These are phyloP conservation scores for Ispidina picta DNA, from an alignment of 2,797 vertebrate genomes.

Conservation along the genomic window DNA sequence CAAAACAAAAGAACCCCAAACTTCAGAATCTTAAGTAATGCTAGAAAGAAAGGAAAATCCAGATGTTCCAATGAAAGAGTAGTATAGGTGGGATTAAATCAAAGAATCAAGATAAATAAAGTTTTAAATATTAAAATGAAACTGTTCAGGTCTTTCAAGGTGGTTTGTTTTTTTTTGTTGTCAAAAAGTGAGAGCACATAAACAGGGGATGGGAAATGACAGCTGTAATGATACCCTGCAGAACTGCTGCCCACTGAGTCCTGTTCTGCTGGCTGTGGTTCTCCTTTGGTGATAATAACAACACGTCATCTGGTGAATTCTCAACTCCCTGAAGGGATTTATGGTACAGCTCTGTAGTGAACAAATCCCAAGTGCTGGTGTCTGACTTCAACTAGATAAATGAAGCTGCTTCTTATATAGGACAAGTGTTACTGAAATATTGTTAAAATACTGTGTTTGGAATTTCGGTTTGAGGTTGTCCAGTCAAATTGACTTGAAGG, in stretches of 20 bases:
- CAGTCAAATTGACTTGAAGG: constrained; percentile 37
- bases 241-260: constrained; percentile 73
- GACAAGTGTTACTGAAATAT: constrained; percentile 50
- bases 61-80: neutral
- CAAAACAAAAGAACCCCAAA: neutral
- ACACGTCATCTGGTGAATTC: constrained; percentile 80
- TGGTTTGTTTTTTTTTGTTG: neutral
- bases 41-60: neutral
- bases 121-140: constrained; percentile 30
- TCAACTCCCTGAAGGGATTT: constrained; percentile 67
- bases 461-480: constrained; percentile 17
- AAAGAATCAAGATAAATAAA: neutral
- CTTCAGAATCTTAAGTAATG: neutral
- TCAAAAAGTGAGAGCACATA: constrained; percentile 42
- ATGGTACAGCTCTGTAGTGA: constrained; percentile 61
- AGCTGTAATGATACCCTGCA: constrained; percentile 78
- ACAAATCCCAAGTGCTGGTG: constrained; percentile 70
- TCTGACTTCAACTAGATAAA: constrained; percentile 70
- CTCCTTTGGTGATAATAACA: constrained; percentile 77
- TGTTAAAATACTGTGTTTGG: constrained; percentile 28
- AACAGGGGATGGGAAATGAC: neutral
- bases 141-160: neutral
- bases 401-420: constrained; percentile 66
- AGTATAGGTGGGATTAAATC: neutral
- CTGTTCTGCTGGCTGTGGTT: constrained; percentile 57